Evolutionary conservation across 1,140 invertebrate genomes (phyloP).

Genomic region (Phymastichus coffea): DNA sequence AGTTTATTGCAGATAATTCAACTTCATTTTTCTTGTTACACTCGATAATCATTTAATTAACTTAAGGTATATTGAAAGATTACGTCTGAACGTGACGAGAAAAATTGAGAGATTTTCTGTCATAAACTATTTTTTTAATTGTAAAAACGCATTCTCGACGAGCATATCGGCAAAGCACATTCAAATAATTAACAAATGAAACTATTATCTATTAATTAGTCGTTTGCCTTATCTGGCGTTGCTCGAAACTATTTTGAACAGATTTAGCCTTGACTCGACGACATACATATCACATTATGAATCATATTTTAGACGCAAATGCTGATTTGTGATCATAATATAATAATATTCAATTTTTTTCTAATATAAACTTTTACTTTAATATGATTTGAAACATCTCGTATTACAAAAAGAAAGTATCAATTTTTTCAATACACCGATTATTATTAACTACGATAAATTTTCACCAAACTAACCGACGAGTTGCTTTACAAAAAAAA

Average conservation of each 20-base stretch:
- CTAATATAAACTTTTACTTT: conserved; percentile 7
- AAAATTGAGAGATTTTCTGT: no score
- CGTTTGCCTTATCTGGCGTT: background rate
- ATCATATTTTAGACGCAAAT: background rate
- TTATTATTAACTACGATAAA: no score
- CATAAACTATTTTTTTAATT: no score
- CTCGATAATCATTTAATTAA: conserved; percentile 7
- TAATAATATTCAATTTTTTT: conserved; percentile 2
- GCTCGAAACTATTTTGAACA: background rate
- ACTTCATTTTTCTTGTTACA: background rate
- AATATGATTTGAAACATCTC: conserved; percentile 1
- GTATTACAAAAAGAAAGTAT: background rate
- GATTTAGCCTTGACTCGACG: background rate
- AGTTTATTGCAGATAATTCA: conserved; percentile 1
- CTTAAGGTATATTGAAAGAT: no score
- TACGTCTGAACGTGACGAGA: no score
- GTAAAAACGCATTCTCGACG: background rate
- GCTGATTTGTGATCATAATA: background rate
- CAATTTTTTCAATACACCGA: background rate
- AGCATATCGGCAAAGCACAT: background rate
- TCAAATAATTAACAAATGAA: conserved; percentile 2
- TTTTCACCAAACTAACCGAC: no score
- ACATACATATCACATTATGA: conserved; percentile 1
- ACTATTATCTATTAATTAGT: no score
- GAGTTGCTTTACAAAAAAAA: conserved; percentile 1